phyloP scores from a whole-genome alignment of 2,888 invertebrate species.

The Parnassius apollo region DNA sequence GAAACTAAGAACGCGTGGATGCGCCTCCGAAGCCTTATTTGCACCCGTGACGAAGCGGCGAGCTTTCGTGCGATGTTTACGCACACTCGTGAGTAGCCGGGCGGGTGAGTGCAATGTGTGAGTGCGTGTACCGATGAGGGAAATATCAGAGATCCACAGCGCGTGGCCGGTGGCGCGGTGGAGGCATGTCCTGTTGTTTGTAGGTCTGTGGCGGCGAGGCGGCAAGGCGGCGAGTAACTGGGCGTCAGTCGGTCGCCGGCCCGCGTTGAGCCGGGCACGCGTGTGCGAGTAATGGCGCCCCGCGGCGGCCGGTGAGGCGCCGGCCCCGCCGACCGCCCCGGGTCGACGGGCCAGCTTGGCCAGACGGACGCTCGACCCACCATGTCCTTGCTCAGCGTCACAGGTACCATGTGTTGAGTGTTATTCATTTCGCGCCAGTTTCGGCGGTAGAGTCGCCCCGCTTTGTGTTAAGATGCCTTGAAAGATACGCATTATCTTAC shows the following conservation, averaged over 20 bases:
- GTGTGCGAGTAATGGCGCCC: slow-evolving; percentile 70
- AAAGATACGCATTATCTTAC: slow-evolving; percentile 49
- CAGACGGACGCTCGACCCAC: slow-evolving; percentile 63
- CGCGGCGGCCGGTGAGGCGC: slow-evolving; percentile 80
- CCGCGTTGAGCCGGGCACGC: slow-evolving; percentile 71
- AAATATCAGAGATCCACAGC: slow-evolving; percentile 30
- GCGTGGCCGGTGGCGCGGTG: slow-evolving; percentile 38
- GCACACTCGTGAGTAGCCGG: slow-evolving; percentile 27
- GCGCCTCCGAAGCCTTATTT: slow-evolving; percentile 46
- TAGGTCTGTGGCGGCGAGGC: slow-evolving; percentile 45
- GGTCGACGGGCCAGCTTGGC: slow-evolving; percentile 77
- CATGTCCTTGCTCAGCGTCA: slow-evolving; percentile 82
- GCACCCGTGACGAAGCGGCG: slow-evolving; percentile 37
- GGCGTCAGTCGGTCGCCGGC: slow-evolving; percentile 73
- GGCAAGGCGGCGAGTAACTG: slow-evolving; percentile 50
- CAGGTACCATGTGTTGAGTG: slow-evolving; percentile 61
- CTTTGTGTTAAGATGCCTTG: slow-evolving; percentile 47
- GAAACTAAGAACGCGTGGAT: slow-evolving; percentile 45
- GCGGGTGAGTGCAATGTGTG: slow-evolving; percentile 17
- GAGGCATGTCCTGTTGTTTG: slow-evolving; percentile 41
- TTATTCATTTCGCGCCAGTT: slow-evolving; percentile 38
- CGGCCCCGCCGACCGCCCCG: slow-evolving; percentile 80
- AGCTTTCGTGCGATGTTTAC: slow-evolving; percentile 38
- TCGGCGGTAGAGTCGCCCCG: slow-evolving; percentile 37
- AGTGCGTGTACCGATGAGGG: slow-evolving; percentile 22